Conservation (phyloP, 2,888 invertebrate genomes). For the Tachina grossa region DNA sequence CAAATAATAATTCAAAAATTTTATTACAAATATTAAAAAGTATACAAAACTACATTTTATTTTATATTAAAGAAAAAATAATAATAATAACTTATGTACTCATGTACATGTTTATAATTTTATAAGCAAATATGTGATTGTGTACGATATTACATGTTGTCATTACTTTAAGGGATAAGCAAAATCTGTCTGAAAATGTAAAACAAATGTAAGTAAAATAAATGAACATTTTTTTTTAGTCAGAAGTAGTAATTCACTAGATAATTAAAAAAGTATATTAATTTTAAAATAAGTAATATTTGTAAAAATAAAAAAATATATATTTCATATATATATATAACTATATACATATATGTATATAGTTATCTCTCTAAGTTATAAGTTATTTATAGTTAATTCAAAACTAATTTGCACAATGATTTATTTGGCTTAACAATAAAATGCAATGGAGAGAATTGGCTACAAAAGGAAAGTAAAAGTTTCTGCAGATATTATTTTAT, state of each 20-base stretch:
- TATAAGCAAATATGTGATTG: not conserved
- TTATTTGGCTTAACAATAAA: no score
- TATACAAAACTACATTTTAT: constrained; percentile 53
- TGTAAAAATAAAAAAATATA: no score
- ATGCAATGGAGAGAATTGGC: no score
- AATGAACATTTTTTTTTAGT: not conserved
- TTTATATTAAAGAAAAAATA: constrained; percentile 11
- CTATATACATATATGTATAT: no score
- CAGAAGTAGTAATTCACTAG: not conserved
- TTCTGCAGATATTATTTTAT: no score
- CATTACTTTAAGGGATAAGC: not conserved
- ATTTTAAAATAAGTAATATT: no score
- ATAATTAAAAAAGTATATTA: no score
- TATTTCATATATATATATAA: no score
- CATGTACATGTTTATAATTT: not conserved
- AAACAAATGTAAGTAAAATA: constrained; percentile 38
- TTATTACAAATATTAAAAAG: constrained; percentile 73
- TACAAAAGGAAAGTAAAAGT: no score
- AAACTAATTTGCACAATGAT: no score
- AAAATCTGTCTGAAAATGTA: not conserved
- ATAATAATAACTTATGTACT: not conserved
- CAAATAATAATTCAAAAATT: constrained; percentile 75
- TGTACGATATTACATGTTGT: constrained; percentile 15
- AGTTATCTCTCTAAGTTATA: no score
- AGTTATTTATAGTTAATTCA: no score